Evolutionary conservation across 1,140 invertebrate genomes (phyloP).

Genomic region (Antheraea mylitta): DNA sequence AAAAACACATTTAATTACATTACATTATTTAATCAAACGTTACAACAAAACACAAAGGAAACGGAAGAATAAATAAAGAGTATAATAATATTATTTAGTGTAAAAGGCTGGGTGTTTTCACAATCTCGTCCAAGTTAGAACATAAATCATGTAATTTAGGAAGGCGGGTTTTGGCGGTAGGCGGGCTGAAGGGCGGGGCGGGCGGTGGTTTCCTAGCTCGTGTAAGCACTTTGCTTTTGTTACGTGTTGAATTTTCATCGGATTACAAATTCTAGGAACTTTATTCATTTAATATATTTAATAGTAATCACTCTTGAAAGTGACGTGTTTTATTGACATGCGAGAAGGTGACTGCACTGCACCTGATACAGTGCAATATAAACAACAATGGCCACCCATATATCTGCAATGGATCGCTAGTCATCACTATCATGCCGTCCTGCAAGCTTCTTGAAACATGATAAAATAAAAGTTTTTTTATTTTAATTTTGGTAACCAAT

Average conservation of each 20-base stretch:
- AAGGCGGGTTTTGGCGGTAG: neutral
- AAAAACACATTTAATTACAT: neutral
- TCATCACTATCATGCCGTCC: no score
- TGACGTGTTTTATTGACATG: neutral
- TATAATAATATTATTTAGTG: slow-evolving; percentile 9
- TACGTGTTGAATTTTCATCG: neutral
- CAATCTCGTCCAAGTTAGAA: slow-evolving; percentile 14
- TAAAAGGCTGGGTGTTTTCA: slow-evolving; percentile 10
- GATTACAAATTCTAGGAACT: neutral
- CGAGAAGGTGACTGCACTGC: no score
- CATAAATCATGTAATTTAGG: slow-evolving; percentile 14
- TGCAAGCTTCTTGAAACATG: no score
- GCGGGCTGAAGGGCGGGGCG: neutral
- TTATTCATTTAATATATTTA: neutral
- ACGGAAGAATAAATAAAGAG: neutral
- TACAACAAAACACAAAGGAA: neutral
- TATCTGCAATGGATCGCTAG: no score
- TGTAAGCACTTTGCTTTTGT: slow-evolving; percentile 1
- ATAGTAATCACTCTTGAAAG: neutral
- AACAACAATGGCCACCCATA: no score
- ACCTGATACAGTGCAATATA: no score
- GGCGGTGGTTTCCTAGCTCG: neutral
- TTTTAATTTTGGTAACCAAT: no score
- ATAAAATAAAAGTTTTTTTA: no score
- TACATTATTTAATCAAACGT: neutral